Evolutionary conservation across 2,888 invertebrate genomes (phyloP), one percentile per base, ranked within the genome.

Genomic region (Cancer borealis): DNA sequence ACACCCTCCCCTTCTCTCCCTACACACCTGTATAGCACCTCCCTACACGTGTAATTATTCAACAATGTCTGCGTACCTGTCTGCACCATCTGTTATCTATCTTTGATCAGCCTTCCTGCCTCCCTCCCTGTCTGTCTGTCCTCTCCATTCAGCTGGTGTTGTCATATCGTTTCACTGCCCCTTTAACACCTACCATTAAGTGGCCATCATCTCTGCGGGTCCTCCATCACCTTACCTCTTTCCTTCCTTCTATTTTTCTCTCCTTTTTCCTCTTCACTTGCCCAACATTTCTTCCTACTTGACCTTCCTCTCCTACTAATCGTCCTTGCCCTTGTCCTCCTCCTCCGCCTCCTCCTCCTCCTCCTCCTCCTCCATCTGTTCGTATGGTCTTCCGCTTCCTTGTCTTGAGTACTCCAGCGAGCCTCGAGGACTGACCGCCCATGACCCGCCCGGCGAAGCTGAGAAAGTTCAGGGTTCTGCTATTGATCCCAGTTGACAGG

Each of bases 401-500:
- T 39, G 39, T 39, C 60, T 60, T 21, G 21, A 21, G 60, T 60
- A 60, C 21, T 21, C 17, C 17, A 4, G 60, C 12, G 54, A 60
- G 60, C 60, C 60, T 21, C 60, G 60, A 60, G 60, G 21, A 21
- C 17, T 21, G 21, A 60, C 10, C 17, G 60, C 60, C 60, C 73
- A 79, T 79, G 73, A 79, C 73, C 73, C 10, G n/a, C 73, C 26
- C 10, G 73, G 73, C 26, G 26, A 79, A 79, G 30, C 73, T 30
- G 30, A 79, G 73, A 26, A 79, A 79, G 73, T 79, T 79, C 30
- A 30, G 73, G 73, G 73, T 79, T 79, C 73, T 79, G 73, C 73
- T 79, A 79, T 79, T 79, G 73, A 79, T 79, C 73, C 26, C 73
- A 79, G 73, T 26, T 79, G 73, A 79, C 73, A 79, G 73, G 73